phyloP scores from a whole-genome alignment of 2,888 invertebrate genomes.

The Drosophila macrospina region DNA sequence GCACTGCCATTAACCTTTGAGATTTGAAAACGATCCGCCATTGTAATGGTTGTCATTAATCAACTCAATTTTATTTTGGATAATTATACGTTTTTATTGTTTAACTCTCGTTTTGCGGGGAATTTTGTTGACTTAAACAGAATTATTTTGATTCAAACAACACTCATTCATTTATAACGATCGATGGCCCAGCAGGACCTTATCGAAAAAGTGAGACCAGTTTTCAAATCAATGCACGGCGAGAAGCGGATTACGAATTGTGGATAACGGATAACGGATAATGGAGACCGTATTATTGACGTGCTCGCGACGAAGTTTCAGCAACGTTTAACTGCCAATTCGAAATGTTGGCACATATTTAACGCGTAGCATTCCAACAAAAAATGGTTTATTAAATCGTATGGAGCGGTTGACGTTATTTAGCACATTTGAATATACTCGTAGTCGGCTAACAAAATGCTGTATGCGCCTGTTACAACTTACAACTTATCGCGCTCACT shows the following conservation, averaged over 20 bases:
- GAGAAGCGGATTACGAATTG: neutral
- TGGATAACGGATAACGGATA: neutral
- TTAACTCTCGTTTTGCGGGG: conserved; percentile 24
- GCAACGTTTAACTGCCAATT: conserved; percentile 60
- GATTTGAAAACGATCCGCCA: conserved; percentile 82
- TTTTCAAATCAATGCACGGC: conserved; percentile 10
- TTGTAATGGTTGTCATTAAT: conserved; percentile 38
- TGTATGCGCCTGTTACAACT: conserved; percentile 62
- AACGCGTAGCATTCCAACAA: conserved; percentile 39
- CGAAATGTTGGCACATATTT: conserved; percentile 62
- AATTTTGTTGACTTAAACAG: conserved; percentile 15
- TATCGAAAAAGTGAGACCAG: conserved; percentile 9
- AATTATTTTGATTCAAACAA: conserved; percentile 12
- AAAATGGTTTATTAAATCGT: conserved; percentile 12
- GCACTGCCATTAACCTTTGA: conserved; percentile 74
- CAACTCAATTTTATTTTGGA: conserved; percentile 27
- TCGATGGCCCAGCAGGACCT: conserved; percentile 31
- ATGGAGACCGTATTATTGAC: conserved; percentile 26
- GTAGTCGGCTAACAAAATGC: conserved; percentile 29
- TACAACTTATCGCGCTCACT: conserved; percentile 66
- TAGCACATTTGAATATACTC: conserved; percentile 38
- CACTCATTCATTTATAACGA: conserved; percentile 24
- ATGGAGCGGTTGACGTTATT: conserved; percentile 44
- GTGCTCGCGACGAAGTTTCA: conserved; percentile 53
- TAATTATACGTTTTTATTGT: conserved; percentile 20